A percentile compares a stretch with the other conserved stretches of the same genome.
These are phyloP conservation scores for Eulemur macaco DNA, from an alignment of 2,113 vertebrate species.

Conservation along the genomic window DNA sequence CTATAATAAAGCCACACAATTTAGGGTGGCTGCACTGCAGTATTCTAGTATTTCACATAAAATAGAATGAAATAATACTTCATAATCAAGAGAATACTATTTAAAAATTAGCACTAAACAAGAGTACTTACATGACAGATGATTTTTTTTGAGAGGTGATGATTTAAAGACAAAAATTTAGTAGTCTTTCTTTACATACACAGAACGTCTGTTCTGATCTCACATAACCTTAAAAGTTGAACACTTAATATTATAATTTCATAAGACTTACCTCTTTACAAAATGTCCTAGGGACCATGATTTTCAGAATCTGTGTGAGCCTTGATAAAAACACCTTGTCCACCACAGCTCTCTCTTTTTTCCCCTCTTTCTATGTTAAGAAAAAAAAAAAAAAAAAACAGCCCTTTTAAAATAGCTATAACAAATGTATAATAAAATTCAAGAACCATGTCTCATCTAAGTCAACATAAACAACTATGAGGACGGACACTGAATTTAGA, in stretches of 20 bases:
- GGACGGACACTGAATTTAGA: not conserved
- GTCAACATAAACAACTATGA: conserved; percentile 31
- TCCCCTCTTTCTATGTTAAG: conserved; percentile 90
- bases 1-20: not conserved
- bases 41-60: conserved; percentile 22
- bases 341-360: conserved; percentile 93
- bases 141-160: not conserved
- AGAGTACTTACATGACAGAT: not conserved
- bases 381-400: not conserved
- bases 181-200: not conserved
- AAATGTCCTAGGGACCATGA: conserved; percentile 92
- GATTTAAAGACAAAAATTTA: conserved; percentile 32
- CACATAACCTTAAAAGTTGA: not conserved
- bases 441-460: not conserved
- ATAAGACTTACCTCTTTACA: conserved; percentile 92
- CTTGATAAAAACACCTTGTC: conserved; percentile 92
- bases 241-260: conserved; percentile 37
- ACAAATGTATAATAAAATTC: not conserved
- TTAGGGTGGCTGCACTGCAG: not conserved
- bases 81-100: not conserved
- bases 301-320: conserved; percentile 88
- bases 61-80: conserved; percentile 24
- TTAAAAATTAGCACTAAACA: not conserved
- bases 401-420: not conserved
- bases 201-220: not conserved